These are phyloP conservation scores for Dexiosoma caninum DNA, from an alignment of 2,888 invertebrate species.

Conservation along the genomic window DNA sequence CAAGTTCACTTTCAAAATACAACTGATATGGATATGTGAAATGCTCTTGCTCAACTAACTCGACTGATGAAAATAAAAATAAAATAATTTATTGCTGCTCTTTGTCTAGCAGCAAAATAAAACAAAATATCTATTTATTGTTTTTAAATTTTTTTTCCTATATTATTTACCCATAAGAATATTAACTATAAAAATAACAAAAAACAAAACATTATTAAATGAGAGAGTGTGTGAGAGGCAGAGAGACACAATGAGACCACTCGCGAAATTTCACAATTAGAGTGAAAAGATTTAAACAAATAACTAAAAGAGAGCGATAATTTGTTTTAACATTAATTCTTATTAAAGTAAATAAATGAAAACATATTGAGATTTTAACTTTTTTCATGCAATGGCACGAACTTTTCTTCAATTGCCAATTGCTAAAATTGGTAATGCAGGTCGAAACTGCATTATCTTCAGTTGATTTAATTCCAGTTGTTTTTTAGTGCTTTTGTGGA, in stretches of 20 bases:
- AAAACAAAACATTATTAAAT: no score
- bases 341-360: neutral
- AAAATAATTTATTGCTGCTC: slow-evolving; percentile 26
- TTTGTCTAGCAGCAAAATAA: slow-evolving; percentile 30
- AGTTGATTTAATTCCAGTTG: no score
- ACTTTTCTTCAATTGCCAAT: no score
- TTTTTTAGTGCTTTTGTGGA: no score
- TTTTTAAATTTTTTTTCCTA: slow-evolving; percentile 52
- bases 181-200: slow-evolving; percentile 4
- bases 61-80: slow-evolving; percentile 8
- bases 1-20: slow-evolving; percentile 46
- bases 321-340: neutral
- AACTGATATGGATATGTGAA: slow-evolving; percentile 40
- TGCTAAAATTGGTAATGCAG: no score
- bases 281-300: slow-evolving; percentile 15
- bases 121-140: slow-evolving; percentile 30
- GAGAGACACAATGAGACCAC: neutral
- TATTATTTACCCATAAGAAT: slow-evolving; percentile 37
- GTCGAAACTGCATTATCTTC: no score
- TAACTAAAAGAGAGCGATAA: neutral
- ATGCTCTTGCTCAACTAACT: slow-evolving; percentile 18
- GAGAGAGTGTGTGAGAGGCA: neutral
- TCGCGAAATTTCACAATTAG: neutral
- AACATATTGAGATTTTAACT: no score
- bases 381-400: no score